These are phyloP conservation scores for Montipora foliosa DNA, from an alignment of 64 coral and sea anemone species.

Conservation along the genomic window DNA sequence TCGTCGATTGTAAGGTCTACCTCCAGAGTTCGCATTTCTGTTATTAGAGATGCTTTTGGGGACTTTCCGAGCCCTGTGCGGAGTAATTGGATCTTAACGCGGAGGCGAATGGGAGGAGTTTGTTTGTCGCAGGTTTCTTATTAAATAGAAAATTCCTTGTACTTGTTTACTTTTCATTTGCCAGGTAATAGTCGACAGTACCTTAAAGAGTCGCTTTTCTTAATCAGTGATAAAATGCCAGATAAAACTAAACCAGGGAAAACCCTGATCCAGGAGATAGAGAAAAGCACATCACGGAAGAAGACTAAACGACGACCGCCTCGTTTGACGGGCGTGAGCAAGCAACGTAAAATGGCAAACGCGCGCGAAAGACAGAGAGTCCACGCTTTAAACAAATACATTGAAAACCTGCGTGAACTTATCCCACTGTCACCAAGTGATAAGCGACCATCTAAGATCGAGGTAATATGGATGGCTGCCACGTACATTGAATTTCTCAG, in stretches of 20 bases:
- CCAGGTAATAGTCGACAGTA: not conserved
- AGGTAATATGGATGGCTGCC: conserved; percentile 83
- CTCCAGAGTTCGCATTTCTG: not conserved
- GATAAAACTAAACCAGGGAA: not conserved
- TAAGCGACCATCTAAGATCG: conserved; percentile 74
- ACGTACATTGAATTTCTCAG: conserved; percentile 79
- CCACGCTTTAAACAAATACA: conserved; percentile 75
- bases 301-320: conserved; percentile 52
- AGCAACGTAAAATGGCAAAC: conserved; percentile 86
- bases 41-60: not conserved
- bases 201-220: not conserved
- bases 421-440: conserved; percentile 74
- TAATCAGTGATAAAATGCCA: not conserved
- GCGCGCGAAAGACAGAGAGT: conserved; percentile 84
- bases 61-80: not conserved
- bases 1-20: not conserved
- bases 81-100: not conserved
- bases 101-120: conserved; percentile 9
- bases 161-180: conserved; percentile 28
- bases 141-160: conserved; percentile 14
- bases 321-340: conserved; percentile 80
- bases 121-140: conserved; percentile 16
- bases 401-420: conserved; percentile 69
- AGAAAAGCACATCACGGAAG: conserved; percentile 21
- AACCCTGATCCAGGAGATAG: not conserved